Percentiles rank a stretch among this genome's conserved stretches.
These are phyloP conservation scores for Gadopsis marmoratus DNA, from an alignment of 2,797 vertebrate genomes.

Conservation along the genomic window DNA sequence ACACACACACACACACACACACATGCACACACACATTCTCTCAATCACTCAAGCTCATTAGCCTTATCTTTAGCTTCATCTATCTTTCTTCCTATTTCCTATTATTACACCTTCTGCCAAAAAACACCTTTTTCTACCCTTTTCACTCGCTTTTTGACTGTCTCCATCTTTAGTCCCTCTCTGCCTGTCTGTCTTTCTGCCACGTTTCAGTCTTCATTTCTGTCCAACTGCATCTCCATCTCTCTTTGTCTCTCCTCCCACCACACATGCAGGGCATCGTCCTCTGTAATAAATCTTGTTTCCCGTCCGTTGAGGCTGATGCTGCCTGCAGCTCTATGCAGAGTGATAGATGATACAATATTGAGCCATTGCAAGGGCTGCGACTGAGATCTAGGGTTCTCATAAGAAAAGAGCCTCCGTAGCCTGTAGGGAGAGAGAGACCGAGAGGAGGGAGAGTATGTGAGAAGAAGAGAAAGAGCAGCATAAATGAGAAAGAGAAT, in stretches of 20 bases:
- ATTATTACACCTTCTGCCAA: neutral
- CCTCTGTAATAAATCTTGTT: constrained; percentile 75
- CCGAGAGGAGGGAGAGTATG: constrained; percentile 24
- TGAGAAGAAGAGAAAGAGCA: constrained; percentile 17
- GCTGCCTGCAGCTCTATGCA: constrained; percentile 75
- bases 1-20: constrained; percentile 34
- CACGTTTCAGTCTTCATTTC: constrained; percentile 54
- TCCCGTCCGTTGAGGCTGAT: constrained; percentile 65
- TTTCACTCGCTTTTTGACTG: neutral
- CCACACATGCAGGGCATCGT: constrained; percentile 60
- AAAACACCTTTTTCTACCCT: constrained; percentile 23
- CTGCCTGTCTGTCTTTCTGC: constrained; percentile 6
- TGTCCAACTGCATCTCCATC: constrained; percentile 50
- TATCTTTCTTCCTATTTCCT: constrained; percentile 42
- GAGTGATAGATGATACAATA: constrained; percentile 84
- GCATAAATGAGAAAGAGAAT: constrained; percentile 29
- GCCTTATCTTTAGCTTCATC: constrained; percentile 59
- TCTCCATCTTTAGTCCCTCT: constrained; percentile 12
- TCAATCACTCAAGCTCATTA: constrained; percentile 76
- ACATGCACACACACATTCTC: constrained; percentile 31
- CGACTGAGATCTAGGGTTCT: constrained; percentile 79
- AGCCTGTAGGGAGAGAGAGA: constrained; percentile 71
- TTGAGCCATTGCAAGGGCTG: constrained; percentile 72
- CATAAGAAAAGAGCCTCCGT: constrained; percentile 71
- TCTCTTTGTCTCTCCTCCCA: constrained; percentile 47